Base-by-base conservation (phyloP, 2,113 vertebrate genomes). In the Numenius arquata region DNA sequence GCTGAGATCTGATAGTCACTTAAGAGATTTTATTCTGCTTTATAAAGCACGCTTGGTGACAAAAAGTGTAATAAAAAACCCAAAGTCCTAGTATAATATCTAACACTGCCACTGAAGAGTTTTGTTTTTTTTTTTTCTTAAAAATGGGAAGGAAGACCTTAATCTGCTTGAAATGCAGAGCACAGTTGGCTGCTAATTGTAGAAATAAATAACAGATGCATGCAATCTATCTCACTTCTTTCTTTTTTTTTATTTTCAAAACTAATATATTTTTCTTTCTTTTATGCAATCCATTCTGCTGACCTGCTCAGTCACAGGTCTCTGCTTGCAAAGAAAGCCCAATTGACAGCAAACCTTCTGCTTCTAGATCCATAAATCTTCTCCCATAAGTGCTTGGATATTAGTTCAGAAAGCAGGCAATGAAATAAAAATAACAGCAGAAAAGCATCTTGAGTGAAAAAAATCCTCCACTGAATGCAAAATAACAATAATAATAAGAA, bases 161-260 rank as follows among this genome's bases (percentile, higher is more conserved):
- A 71, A 63, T 74, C 83, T 87, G 67, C 59, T 96, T 76, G 78
- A 85, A 96, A 92, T 38, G n/a, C 85, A 95, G 65, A 84, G 36
- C 52, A 88, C 40, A 93, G 41, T 74, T 12, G 2, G 10, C 59
- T 89, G 48, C 62, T 96, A 96, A 93, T 96, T 95, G 76, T 62
- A 66, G 70, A 97, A 97, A 93, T 91, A 87, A 95, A 96, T 89
- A 95, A 83, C 50, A 58, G 43, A 94, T 72, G n/a, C 29, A 80
- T 38, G 15, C 47, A 56, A 50, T 66, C 81, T 70, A 12, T 93
- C 67, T 95, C 34, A n/a, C 59, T 96, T 30, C 52, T 53, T 53
- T 29, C 17, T 91, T 53, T 34, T 26, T 22, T 96, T 95, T 91
- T 72, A 47, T 88, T 94, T 75, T 83, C 55, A 55, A 79, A 89